Evolutionary conservation across 2,113 vertebrate species (phyloP).

Genomic region (Microcebus ravelobensis): DNA sequence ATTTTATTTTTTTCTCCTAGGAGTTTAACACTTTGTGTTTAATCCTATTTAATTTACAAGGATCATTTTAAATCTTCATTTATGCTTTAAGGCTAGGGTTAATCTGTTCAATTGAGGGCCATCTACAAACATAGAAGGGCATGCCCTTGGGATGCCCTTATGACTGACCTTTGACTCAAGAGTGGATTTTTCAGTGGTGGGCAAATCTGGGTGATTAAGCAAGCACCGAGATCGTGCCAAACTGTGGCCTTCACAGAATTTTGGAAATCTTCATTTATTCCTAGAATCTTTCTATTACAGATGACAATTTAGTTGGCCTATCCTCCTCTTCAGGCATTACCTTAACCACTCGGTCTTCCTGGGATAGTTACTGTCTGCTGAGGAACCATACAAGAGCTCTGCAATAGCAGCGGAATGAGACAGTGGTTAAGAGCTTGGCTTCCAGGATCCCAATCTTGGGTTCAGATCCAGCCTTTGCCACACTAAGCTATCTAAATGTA

Average conservation of each 20-base stretch:
- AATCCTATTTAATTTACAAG: neutral
- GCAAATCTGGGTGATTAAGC: neutral
- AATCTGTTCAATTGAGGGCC: neutral
- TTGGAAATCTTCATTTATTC: neutral
- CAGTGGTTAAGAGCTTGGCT: neutral
- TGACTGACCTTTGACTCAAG: neutral
- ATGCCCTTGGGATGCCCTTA: neutral
- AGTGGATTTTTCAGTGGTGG: neutral
- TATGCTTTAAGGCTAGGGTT: neutral
- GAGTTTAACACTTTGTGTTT: neutral
- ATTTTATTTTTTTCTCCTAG: neutral
- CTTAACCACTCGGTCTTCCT: neutral
- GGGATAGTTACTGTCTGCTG: neutral
- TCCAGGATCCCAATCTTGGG: neutral
- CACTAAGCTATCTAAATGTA: neutral
- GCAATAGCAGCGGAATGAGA: neutral
- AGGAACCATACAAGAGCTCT: neutral
- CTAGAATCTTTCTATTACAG: neutral
- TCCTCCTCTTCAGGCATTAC: neutral
- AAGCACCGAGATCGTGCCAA: neutral
- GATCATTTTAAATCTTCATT: neutral
- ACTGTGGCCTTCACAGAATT: neutral
- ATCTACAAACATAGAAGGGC: neutral
- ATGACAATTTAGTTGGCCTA: neutral
- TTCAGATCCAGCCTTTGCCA: neutral